Percentiles rank a stretch among this genome's conserved stretches.
phyloP scores from a whole-genome alignment of 2,797 vertebrate species.

The Morus bassanus region DNA sequence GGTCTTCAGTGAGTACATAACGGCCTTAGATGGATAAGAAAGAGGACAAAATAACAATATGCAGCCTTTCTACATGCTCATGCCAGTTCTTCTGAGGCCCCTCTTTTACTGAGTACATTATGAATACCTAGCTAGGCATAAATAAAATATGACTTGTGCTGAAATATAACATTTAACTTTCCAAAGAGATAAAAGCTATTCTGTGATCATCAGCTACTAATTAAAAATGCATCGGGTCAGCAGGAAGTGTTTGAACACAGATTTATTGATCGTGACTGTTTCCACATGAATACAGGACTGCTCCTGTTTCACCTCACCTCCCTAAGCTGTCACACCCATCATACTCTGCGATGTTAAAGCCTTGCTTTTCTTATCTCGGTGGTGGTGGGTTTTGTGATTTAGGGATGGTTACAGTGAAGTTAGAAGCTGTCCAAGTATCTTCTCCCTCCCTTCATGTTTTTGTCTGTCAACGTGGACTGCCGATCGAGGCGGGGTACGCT shows the following conservation, averaged over 20 bases:
- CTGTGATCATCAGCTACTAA: not conserved
- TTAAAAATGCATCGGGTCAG: conserved; percentile 41
- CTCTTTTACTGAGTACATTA: not conserved
- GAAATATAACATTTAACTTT: conserved; percentile 6
- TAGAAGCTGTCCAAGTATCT: not conserved
- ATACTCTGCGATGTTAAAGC: not conserved
- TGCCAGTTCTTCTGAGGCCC: not conserved
- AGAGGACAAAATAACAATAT: not conserved
- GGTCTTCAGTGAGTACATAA: not conserved
- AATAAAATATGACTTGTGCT: conserved; percentile 29
- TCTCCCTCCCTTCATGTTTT: not conserved
- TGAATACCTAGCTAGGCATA: not conserved
- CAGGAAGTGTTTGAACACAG: not conserved
- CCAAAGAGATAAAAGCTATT: conserved; percentile 20
- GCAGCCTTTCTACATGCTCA: not conserved
- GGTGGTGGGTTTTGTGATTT: not conserved
- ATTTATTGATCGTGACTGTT: not conserved
- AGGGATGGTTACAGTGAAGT: not conserved
- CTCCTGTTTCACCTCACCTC: not conserved
- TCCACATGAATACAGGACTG: not conserved
- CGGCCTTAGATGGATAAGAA: not conserved
- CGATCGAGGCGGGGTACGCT: not conserved
- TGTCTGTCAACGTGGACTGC: not conserved
- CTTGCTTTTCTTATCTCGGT: not conserved
- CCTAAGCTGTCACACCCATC: not conserved